These are phyloP conservation scores for Lasius platythorax DNA, from an alignment of 2,888 invertebrate genomes.

Conservation along the genomic window DNA sequence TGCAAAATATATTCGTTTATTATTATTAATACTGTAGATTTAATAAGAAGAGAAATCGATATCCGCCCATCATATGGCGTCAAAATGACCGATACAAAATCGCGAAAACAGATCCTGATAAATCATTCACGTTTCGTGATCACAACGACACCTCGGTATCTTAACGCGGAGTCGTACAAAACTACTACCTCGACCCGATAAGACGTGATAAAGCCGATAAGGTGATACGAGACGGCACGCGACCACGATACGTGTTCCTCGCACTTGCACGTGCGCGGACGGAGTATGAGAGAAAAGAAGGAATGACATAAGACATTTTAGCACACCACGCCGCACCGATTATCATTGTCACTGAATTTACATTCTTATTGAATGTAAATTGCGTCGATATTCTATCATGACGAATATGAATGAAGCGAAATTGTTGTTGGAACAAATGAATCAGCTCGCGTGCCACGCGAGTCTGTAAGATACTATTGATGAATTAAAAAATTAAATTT, in stretches of 20 bases:
- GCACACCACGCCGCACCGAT: not conserved
- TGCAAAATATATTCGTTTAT: not conserved
- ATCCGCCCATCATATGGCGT: not conserved
- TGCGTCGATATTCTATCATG: not conserved
- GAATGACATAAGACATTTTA: constrained; percentile 35
- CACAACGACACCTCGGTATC: constrained; percentile 52
- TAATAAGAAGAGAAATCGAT: not conserved
- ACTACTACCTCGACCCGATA: constrained; percentile 65
- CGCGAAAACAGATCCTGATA: constrained; percentile 43
- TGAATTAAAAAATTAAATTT: not conserved
- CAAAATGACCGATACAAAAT: not conserved
- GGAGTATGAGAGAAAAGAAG: constrained; percentile 46
- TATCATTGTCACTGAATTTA: not conserved
- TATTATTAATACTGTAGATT: not conserved
- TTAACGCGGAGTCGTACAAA: constrained; percentile 50
- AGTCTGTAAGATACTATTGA: not conserved
- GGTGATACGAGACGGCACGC: constrained; percentile 77
- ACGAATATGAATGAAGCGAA: not conserved
- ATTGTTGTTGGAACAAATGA: not conserved
- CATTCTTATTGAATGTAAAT: not conserved
- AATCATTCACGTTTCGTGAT: constrained; percentile 48
- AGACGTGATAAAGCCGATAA: constrained; percentile 73
- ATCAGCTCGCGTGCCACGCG: not conserved
- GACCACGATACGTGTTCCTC: constrained; percentile 67
- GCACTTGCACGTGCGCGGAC: constrained; percentile 50